Base-by-base conservation (phyloP, 2,888 invertebrate species). In the Anthoptus insignis region DNA sequence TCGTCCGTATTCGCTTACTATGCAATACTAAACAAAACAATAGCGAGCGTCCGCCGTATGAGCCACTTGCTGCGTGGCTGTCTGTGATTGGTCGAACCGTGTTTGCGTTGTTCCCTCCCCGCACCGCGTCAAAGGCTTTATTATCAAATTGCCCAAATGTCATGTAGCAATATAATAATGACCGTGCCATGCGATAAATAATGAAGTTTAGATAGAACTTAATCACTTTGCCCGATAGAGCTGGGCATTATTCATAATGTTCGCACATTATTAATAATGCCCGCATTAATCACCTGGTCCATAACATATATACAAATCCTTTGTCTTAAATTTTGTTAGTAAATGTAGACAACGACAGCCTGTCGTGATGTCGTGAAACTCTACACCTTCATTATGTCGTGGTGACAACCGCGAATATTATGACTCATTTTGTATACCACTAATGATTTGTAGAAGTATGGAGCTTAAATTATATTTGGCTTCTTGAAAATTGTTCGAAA, bases 321-420 rank as follows among this genome's bases (percentile, higher is more conserved):
- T 61, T 61, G 61, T 61, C 49, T 59, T 34, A 54, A 61, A 61
- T 61, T 61, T 61, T 42, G 54, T 61, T 54, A 16, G 32, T 61
- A 54, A 61, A 34, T 61, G 45, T 61, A 22, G 14, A 34, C 61
- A 34, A 54, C 14, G 54, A 54, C 61, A 61, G 22, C 45, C 54
- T 61, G 61, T 45, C 61, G 60, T 53, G 60, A 60, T 60, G 53
- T 60, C 60, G 54, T 54, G 54, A 21, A 61, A 60, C 60, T 53
- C 52, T 53, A 59, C 24, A 61, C 61, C 60, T 60, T 53, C 39
- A 60, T 53, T 60, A 53, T 53, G 39, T 39, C 16, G 19, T 14
- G 52, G 14, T 60, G 60, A 53, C 60, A 60, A 60, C 39, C 24
- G 37, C 27, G 24, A 32, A 59, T 39, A 27, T 52, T 52, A 34